These are phyloP conservation scores for Amazona finschi DNA, from an alignment of 2,797 vertebrate genomes.

Conservation along the genomic window DNA sequence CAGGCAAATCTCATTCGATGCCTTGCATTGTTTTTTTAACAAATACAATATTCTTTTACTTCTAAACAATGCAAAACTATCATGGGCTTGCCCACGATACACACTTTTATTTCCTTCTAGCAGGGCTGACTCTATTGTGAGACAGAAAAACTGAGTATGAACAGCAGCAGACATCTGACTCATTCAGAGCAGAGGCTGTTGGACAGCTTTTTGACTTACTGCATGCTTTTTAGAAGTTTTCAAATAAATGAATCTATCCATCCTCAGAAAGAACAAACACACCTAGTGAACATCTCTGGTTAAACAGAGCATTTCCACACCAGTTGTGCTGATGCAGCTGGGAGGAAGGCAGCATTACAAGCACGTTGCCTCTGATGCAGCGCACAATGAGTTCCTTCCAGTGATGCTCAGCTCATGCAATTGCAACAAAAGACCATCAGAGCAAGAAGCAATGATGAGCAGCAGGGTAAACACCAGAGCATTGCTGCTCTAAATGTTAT, in stretches of 20 bases:
- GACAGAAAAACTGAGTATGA: accelerated
- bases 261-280: neutral
- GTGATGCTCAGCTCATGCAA: neutral
- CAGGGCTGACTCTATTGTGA: neutral
- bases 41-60: accelerated
- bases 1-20: neutral
- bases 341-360: neutral
- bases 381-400: accelerated
- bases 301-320: accelerated
- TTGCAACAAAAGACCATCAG: no score
- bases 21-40: neutral
- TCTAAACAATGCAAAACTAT: neutral
- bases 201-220: neutral
- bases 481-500: accelerated
- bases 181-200: no score
- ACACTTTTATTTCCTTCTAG: neutral
- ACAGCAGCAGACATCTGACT: accelerated
- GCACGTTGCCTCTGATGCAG: accelerated
- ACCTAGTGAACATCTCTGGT: neutral
- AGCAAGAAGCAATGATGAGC: neutral
- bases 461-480: neutral
- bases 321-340: accelerated
- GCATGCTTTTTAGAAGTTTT: neutral
- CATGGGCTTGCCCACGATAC: neutral
- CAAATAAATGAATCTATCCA: neutral